phyloP scores from a whole-genome alignment of 2,888 invertebrate species.

The Chymomyza caudatula region DNA sequence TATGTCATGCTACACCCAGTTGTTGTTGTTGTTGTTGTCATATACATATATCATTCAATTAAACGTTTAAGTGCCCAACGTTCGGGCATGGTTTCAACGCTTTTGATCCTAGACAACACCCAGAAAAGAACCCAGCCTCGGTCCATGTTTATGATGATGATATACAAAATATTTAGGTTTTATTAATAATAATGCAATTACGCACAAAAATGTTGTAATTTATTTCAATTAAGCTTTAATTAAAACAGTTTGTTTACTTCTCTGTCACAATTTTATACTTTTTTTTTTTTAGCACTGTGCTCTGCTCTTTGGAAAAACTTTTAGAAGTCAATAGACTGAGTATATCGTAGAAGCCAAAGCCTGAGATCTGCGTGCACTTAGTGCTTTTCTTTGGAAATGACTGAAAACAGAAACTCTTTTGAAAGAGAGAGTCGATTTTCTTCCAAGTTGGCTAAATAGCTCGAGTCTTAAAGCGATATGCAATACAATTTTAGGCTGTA shows the following conservation, averaged over 20 bases:
- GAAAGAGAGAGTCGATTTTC: too few species aligned
- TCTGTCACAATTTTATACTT: constrained; percentile 4
- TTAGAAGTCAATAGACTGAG: too few species aligned
- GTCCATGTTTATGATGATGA: constrained; percentile 35
- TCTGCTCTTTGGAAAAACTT: constrained; percentile 8
- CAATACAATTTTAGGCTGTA: too few species aligned
- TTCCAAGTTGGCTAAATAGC: too few species aligned
- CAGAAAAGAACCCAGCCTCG: constrained; percentile 8
- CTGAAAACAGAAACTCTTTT: too few species aligned
- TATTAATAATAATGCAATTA: constrained; percentile 78
- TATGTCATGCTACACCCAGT: neutral
- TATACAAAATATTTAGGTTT: constrained; percentile 64
- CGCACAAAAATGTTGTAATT: constrained; percentile 78
- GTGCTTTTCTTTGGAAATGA: too few species aligned
- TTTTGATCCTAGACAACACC: constrained; percentile 31
- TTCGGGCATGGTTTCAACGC: constrained; percentile 8
- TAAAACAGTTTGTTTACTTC: constrained; percentile 65
- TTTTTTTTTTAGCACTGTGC: neutral
- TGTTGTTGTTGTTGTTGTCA: constrained; percentile 26
- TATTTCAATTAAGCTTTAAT: constrained; percentile 78
- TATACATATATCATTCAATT: constrained; percentile 62
- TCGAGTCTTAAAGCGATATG: too few species aligned
- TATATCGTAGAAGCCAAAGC: too few species aligned
- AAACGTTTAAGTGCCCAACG: constrained; percentile 34
- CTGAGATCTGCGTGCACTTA: too few species aligned